Conservation (phyloP, 2,888 invertebrate species). For the Maniola hyperantus region DNA sequence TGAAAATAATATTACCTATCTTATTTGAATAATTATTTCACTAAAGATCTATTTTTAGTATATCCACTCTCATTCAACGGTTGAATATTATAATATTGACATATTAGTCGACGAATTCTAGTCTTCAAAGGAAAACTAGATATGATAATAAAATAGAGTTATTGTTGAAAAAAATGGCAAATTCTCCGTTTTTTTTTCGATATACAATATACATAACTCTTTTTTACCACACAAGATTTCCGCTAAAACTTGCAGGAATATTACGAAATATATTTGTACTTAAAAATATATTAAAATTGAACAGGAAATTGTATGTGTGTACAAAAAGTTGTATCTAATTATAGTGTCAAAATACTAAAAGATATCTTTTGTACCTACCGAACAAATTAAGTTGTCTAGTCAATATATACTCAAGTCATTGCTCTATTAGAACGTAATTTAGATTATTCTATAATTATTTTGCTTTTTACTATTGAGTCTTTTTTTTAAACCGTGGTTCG, state of each 20-base stretch:
- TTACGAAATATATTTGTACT: not conserved
- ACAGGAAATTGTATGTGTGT: not conserved
- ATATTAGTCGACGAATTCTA: not conserved
- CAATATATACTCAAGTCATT: slow-evolving; percentile 4
- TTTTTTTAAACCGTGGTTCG: not conserved
- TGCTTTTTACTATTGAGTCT: not conserved
- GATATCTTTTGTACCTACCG: not conserved
- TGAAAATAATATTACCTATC: slow-evolving; percentile 1
- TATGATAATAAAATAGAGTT: not conserved
- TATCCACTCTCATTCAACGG: not conserved
- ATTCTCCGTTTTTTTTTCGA: not conserved
- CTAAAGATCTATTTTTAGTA: not conserved
- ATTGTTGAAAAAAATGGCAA: not conserved
- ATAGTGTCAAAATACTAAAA: not conserved
- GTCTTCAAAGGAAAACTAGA: not conserved
- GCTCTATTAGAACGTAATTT: not conserved
- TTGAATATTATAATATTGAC: slow-evolving; percentile 2
- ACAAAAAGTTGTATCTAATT: not conserved
- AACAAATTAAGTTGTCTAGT: not conserved
- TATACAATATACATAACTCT: too few species aligned
- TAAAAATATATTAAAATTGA: not conserved
- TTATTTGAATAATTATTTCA: slow-evolving; percentile 5
- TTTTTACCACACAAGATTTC: too few species aligned
- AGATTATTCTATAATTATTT: not conserved
- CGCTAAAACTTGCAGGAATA: not conserved